Evolutionary conservation across 2,888 invertebrate genomes (phyloP).

Genomic region (Chelonus formosanus): DNA sequence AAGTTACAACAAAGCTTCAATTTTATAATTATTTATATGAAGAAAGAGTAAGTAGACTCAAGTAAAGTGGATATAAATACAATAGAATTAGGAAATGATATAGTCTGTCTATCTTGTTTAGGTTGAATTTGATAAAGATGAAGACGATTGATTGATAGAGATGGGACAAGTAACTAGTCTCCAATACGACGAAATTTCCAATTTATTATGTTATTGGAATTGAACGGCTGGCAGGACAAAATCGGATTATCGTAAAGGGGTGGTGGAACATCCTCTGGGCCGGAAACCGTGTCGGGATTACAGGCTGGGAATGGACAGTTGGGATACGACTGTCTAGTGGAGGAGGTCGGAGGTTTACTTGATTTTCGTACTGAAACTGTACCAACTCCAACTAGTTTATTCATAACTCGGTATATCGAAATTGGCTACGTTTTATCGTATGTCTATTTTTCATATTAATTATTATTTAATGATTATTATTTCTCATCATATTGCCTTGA

Average conservation of each 20-base stretch:
- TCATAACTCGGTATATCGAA: slow-evolving; percentile 6
- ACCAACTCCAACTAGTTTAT: slow-evolving; percentile 11
- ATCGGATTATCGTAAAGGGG: slow-evolving; percentile 53
- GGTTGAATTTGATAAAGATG: not conserved
- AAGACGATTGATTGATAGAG: slow-evolving; percentile 29
- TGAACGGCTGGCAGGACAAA: slow-evolving; percentile 47
- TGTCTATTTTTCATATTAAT: slow-evolving; percentile 5
- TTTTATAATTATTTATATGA: not conserved
- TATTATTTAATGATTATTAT: not conserved
- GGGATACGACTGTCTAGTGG: slow-evolving; percentile 36
- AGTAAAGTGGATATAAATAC: no score
- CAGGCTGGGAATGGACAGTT: slow-evolving; percentile 55
- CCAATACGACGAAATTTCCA: slow-evolving; percentile 40
- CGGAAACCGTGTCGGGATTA: slow-evolving; percentile 56
- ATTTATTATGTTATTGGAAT: slow-evolving; percentile 58
- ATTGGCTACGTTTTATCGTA: no score
- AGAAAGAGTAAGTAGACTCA: not conserved
- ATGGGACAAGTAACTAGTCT: slow-evolving; percentile 26
- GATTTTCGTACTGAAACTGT: slow-evolving; percentile 8
- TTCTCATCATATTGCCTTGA: no score
- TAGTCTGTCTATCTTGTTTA: not conserved
- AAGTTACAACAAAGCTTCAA: not conserved
- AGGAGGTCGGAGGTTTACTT: slow-evolving; percentile 38
- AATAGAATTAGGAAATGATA: no score
- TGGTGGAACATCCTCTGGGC: slow-evolving; percentile 38